phyloP scores from a whole-genome alignment of 2,113 vertebrate genomes.

The Chionis minor region DNA sequence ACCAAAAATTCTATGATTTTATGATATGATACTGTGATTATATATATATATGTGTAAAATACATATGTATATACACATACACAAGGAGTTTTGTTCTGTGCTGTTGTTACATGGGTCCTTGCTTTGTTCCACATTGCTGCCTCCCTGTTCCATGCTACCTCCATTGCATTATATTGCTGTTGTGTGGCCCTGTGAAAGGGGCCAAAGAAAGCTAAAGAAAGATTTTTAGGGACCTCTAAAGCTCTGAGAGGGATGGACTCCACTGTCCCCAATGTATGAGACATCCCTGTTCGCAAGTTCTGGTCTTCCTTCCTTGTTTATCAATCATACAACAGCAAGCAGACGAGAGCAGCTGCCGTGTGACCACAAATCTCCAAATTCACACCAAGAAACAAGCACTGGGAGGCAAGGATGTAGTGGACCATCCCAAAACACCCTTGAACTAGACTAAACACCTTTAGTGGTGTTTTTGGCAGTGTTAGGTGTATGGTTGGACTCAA shows the following conservation, averaged over 20 bases:
- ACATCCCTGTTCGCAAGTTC: neutral
- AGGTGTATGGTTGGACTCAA: too few relatives aligned
- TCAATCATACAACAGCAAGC: neutral
- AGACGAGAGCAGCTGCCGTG: neutral
- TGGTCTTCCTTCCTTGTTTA: neutral
- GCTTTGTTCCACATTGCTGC: neutral
- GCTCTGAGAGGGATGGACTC: neutral
- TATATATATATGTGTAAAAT: neutral
- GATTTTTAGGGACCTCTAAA: neutral
- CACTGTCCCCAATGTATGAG: neutral
- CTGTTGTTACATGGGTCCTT: neutral
- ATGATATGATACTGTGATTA: neutral
- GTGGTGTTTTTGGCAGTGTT: too few relatives aligned
- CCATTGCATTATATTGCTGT: neutral
- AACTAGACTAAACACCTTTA: too few relatives aligned
- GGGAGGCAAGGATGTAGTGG: neutral
- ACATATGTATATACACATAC: accelerated
- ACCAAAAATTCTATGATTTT: neutral
- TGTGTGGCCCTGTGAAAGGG: neutral
- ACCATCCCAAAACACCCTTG: neutral
- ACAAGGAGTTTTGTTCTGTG: neutral
- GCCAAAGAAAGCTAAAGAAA: neutral
- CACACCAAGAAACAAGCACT: neutral
- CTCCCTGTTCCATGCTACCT: neutral
- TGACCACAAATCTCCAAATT: neutral